phyloP scores from a whole-genome alignment of 2,113 vertebrate genomes.

The Antechinus stuartii region DNA sequence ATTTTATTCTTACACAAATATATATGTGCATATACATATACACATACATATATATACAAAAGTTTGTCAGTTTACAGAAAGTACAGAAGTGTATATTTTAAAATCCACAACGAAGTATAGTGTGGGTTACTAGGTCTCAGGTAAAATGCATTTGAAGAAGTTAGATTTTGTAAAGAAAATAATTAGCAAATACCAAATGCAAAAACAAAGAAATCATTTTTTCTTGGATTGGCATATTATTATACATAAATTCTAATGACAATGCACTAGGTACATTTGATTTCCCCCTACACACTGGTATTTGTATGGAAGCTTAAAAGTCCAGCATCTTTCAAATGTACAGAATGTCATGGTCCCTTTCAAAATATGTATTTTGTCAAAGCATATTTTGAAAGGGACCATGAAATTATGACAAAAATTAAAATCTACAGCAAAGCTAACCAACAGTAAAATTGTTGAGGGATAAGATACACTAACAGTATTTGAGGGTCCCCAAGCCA shows the following conservation, averaged over 20 bases:
- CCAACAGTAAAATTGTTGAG: constrained; percentile 84
- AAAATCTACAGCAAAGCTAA: constrained; percentile 92
- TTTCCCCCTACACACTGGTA: constrained; percentile 73
- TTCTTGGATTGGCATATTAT: constrained; percentile 81
- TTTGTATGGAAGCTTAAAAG: constrained; percentile 77
- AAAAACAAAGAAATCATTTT: constrained; percentile 70
- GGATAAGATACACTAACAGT: too few relatives aligned
- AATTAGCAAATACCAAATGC: constrained; percentile 73
- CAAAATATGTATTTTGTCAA: constrained; percentile 82
- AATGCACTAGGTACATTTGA: constrained; percentile 81
- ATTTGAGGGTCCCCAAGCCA: too few relatives aligned
- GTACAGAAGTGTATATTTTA: constrained; percentile 88
- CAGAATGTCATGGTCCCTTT: constrained; percentile 81
- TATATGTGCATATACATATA: too few relatives aligned
- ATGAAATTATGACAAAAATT: constrained; percentile 89
- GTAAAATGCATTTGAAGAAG: constrained; percentile 76
- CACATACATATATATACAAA: constrained; percentile 84
- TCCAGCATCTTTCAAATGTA: constrained; percentile 86
- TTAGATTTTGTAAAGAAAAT: constrained; percentile 74
- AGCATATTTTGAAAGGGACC: constrained; percentile 87
- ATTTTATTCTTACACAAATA: too few relatives aligned
- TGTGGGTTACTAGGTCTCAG: constrained; percentile 79
- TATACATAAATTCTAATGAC: constrained; percentile 81
- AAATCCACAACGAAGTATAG: constrained; percentile 86
- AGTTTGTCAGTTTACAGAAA: constrained; percentile 84